Base-by-base conservation (phyloP, 30 jellyfish, hydroid and myxozoan species). In the Chrysaora quinquecirrha region DNA sequence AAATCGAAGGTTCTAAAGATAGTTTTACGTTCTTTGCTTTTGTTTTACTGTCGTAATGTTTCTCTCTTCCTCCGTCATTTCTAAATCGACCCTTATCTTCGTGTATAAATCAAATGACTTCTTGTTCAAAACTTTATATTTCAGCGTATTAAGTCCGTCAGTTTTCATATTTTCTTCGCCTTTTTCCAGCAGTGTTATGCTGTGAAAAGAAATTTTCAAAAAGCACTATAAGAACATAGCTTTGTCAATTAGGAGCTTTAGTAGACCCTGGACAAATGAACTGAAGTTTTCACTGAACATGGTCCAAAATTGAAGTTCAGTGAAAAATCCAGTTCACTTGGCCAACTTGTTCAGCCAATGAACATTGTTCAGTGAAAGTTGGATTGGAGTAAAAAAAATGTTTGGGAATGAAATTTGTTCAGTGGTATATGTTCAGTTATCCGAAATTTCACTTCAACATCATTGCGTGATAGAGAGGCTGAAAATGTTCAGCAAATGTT, bases 131-230 rank as follows among this genome's bases (percentile, higher is more conserved):
- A 80, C 82, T 43, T 71, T 22, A 25, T 77, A 87, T 31, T 24
- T 49, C 87, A 87, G 66, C 0, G 94, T 76, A 31, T 43, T 77
- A 7, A 87, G 43, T 25, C 96, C 96, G 67, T 87, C 92, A 19
- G 33, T 58, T 20, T 60, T 76, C 32, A 66, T 30, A 32, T 56
- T 25, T 1, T 48, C 27, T 24, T 34, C 77, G 0, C 78, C 84
- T 21, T 74, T 74, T 22, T 64, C 76, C 50, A 76, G 78, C 49
- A 76, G 84, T 21, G 1, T 34, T 10, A 35, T 48, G 0, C 84
- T 30, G 48, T 30, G 78, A 3, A 29, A 22, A 31, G 25, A 10
- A 14, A 29, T 24, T 22, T 70, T 29, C 19, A 31, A 3, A 19
- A 3, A 24, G 27, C 43, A n/a, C 75, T 2, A 9, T 63, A 34